Evolutionary conservation across 2,888 invertebrate species (phyloP).

Genomic region (Tipula unca): DNA sequence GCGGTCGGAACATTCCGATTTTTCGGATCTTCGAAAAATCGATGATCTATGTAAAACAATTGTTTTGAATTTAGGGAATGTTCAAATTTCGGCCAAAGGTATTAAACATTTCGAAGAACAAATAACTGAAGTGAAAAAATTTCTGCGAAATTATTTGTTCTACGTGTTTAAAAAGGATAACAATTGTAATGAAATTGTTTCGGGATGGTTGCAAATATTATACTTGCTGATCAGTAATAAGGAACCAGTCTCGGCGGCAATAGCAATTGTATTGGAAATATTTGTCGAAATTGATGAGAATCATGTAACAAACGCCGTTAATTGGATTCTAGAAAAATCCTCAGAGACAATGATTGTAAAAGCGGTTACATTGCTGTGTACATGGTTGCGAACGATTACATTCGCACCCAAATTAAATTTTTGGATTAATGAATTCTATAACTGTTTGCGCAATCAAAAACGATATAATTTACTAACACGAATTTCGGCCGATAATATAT

Average conservation of each 20-base stretch:
- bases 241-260: constrained; percentile 33
- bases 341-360: constrained; percentile 49
- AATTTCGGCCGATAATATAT: constrained; percentile 53
- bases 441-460: constrained; percentile 42
- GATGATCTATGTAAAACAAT: constrained; percentile 25
- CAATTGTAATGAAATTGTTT: constrained; percentile 14
- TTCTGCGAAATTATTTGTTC: neutral
- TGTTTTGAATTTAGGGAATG: constrained; percentile 31
- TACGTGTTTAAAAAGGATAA: neutral
- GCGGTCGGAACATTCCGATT: neutral
- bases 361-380: constrained; percentile 55
- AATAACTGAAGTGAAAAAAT: neutral
- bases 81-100: constrained; percentile 27
- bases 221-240: constrained; percentile 32
- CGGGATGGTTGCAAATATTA: constrained; percentile 32
- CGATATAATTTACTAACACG: constrained; percentile 50
- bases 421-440: constrained; percentile 49
- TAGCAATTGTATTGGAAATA: constrained; percentile 32
- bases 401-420: constrained; percentile 54
- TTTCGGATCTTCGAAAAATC: neutral
- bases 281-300: constrained; percentile 36
- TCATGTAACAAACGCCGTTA: constrained; percentile 35
- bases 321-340: constrained; percentile 36
- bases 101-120: constrained; percentile 26
- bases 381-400: constrained; percentile 58